These are phyloP conservation scores for Neogobius melanostomus DNA, from an alignment of 2,113 vertebrate genomes.

Conservation along the genomic window DNA sequence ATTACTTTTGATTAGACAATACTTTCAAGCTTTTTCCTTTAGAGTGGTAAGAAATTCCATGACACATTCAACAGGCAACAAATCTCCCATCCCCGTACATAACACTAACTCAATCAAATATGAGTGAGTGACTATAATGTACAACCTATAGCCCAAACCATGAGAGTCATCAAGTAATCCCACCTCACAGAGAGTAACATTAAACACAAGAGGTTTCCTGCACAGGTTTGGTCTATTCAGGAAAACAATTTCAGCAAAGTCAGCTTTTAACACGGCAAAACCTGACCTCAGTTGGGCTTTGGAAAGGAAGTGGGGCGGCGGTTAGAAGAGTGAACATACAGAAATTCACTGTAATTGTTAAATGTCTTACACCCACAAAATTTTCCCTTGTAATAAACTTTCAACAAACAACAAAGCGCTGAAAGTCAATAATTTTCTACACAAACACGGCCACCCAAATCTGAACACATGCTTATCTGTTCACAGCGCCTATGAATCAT, in stretches of 20 bases:
- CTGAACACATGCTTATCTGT: slow-evolving; percentile 27
- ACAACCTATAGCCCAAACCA: neutral
- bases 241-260: slow-evolving; percentile 5
- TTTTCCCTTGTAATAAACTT: slow-evolving; percentile 15
- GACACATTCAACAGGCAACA: no score
- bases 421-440: slow-evolving; percentile 26
- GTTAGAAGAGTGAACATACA: slow-evolving; percentile 39
- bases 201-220: slow-evolving; percentile 10
- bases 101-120: neutral
- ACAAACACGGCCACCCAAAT: slow-evolving; percentile 44
- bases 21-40: no score
- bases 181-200: neutral
- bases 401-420: slow-evolving; percentile 26
- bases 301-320: slow-evolving; percentile 63
- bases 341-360: slow-evolving; percentile 7
- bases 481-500: slow-evolving; percentile 22
- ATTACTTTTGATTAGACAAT: no score
- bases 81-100: neutral
- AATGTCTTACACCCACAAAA: slow-evolving; percentile 9
- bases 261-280: slow-evolving; percentile 44
- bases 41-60: no score
- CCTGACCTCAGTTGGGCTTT: slow-evolving; percentile 48
- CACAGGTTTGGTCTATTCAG: slow-evolving; percentile 13
- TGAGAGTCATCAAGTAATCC: neutral
- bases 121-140: neutral